phyloP scores from a whole-genome alignment of 2,113 vertebrate genomes.

The Chinchilla lanigera region DNA sequence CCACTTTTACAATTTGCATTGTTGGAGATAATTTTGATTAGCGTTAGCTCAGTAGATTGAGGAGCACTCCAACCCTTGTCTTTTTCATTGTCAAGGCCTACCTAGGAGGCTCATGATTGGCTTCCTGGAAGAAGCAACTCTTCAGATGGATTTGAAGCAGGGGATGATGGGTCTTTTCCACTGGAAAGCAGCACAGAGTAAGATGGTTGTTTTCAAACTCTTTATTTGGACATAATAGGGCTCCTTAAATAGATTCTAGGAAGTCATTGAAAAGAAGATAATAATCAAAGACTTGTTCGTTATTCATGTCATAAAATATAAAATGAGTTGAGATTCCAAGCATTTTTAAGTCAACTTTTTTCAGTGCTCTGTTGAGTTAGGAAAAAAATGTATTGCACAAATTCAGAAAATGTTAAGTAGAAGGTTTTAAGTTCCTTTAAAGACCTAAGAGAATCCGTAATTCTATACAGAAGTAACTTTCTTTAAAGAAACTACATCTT shows the following conservation, averaged over 20 bases:
- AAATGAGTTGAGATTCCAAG: slow-evolving; percentile 33
- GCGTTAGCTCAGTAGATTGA: slow-evolving; percentile 58
- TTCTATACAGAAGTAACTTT: slow-evolving; percentile 40
- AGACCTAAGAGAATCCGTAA: slow-evolving; percentile 20
- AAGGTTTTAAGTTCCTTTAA: background rate
- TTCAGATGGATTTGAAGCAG: slow-evolving; percentile 72
- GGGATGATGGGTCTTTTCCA: slow-evolving; percentile 64
- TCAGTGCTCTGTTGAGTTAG: background rate
- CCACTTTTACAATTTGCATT: slow-evolving; percentile 3
- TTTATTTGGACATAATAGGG: slow-evolving; percentile 48
- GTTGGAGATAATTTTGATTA: slow-evolving; percentile 62
- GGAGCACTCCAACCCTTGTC: slow-evolving; percentile 67
- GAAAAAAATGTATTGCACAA: background rate
- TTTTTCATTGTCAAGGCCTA: slow-evolving; percentile 73
- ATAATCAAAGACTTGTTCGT: slow-evolving; percentile 31
- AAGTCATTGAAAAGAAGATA: slow-evolving; percentile 33
- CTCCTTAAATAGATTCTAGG: slow-evolving; percentile 45
- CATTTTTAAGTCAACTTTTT: slow-evolving; percentile 50
- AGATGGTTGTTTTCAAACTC: slow-evolving; percentile 69
- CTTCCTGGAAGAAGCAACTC: slow-evolving; percentile 73
- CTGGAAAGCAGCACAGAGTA: slow-evolving; percentile 66
- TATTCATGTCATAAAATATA: slow-evolving; percentile 29
- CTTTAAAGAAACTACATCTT: background rate
- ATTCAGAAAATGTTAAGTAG: slow-evolving; percentile 47
- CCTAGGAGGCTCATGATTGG: slow-evolving; percentile 71